A percentile compares a stretch with the other conserved stretches of the same genome.
Evolutionary conservation across 2,888 invertebrate genomes (phyloP).

Genomic region (Syritta pipiens): DNA sequence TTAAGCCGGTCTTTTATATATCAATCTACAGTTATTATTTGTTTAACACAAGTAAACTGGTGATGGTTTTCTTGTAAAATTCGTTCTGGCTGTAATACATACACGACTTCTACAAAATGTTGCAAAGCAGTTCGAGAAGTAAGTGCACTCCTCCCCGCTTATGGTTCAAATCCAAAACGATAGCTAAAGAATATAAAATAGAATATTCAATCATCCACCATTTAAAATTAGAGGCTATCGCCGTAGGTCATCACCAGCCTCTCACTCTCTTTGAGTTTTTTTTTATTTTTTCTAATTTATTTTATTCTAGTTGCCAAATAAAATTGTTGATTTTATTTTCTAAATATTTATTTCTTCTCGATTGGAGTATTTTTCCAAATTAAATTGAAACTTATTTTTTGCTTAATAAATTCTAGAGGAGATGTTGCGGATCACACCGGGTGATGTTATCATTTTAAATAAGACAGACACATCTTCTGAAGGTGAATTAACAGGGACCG

Average conservation of each 20-base stretch:
- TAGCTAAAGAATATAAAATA: constrained; percentile 1
- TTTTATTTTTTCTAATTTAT: not conserved
- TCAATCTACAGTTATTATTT: constrained; percentile 8
- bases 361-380: not conserved
- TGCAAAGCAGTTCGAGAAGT: constrained; percentile 51
- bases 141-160: constrained; percentile 42
- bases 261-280: constrained; percentile 6
- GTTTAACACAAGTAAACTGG: constrained; percentile 31
- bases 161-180: constrained; percentile 7
- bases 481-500: constrained; percentile 84
- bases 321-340: constrained; percentile 1
- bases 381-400: constrained; percentile 12
- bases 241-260: constrained; percentile 41
- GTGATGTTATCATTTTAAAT: constrained; percentile 86
- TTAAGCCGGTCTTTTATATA: not conserved
- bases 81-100: constrained; percentile 18
- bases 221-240: constrained; percentile 49
- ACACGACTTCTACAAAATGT: constrained; percentile 34
- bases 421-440: constrained; percentile 84
- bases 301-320: constrained; percentile 15
- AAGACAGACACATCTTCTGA: constrained; percentile 79
- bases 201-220: constrained; percentile 17
- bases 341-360: not conserved
- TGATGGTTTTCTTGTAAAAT: constrained; percentile 49
- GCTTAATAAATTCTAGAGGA: constrained; percentile 77